Conservation (phyloP, 2,113 vertebrate species). For the Sitta europaea region DNA sequence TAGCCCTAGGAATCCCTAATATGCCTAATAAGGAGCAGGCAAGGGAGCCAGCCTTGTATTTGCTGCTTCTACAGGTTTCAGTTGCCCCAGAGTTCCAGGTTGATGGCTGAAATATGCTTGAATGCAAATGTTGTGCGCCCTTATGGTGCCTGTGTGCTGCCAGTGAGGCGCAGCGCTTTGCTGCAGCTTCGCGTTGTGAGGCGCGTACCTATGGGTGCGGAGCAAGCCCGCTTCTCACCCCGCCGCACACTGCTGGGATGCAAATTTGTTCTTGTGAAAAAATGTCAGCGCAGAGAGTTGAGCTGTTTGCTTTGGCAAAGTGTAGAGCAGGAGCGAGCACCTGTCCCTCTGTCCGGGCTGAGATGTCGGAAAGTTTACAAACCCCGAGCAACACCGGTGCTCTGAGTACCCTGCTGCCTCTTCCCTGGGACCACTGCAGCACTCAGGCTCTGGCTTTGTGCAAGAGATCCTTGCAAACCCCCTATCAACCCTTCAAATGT, state of each 20-base stretch:
- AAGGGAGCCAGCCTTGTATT: neutral
- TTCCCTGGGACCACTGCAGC: neutral
- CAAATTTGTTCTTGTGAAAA: conserved; percentile 46
- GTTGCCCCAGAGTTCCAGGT: neutral
- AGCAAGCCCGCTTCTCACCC: conserved; percentile 24
- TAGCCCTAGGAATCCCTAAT: neutral
- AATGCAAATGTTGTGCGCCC: neutral
- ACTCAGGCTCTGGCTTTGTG: neutral
- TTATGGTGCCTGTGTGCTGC: neutral
- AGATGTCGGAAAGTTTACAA: neutral
- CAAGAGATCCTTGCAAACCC: neutral
- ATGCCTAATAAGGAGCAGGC: neutral
- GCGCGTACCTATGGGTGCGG: conserved; percentile 1
- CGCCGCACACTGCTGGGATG: neutral
- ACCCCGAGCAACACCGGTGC: accelerated
- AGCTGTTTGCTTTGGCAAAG: neutral
- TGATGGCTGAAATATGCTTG: conserved; percentile 17
- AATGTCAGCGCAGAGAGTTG: neutral
- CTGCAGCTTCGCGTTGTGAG: neutral
- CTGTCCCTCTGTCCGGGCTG: neutral
- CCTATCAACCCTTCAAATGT: neutral
- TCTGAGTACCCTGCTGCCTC: neutral
- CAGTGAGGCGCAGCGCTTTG: neutral
- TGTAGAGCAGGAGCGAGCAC: neutral
- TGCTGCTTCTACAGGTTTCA: neutral